Base-by-base conservation (phyloP, 2,888 invertebrate species). In the Oscheius onirici region DNA sequence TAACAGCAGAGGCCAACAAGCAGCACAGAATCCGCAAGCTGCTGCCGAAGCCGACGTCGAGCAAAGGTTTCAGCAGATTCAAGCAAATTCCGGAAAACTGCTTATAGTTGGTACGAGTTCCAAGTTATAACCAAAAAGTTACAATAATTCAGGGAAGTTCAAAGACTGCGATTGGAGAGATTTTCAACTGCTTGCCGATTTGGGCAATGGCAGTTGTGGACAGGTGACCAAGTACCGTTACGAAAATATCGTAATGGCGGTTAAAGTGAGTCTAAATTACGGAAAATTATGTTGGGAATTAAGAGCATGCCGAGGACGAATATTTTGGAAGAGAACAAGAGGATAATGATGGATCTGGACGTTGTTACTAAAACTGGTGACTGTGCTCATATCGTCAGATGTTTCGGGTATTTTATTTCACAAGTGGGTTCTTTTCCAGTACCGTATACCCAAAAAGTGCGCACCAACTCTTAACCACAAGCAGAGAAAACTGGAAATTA, bases 321-420 rank as follows among this genome's bases (percentile, higher is more conserved):
- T 20, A 97, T 97, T 88, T 92, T 92, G 0, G 97, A 97, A 88
- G 97, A 97, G 89, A 97, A 95, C 80, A 97, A 97, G 89, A 91
- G 99, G 78, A 97, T 99, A 80, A 93, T 97, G 67, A 97, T 97
- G 96, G 99, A 99, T 89, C 91, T 99, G 78, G 96, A 97, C 89
- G 97, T 99, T 58, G 96, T 99, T 71, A 91, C 96, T n/a, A 93
- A 96, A 81, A 96, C 96, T 24, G 94, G 95, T 87, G 95, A 95
- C 89, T 97, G 97, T 89, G 93, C 93, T 44, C 96, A 93, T 90
- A 99, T 99, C 83, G 97, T 99, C 83, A 92, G 95, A 88, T 99
- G 97, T 89, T 91, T 95, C 86, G 99, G 99, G 51, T 97, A 95
- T 90, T 97, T 99, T 90, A 95, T 99, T 69, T 95, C 95, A 90